Percentiles rank a stretch among this genome's conserved stretches.
Conservation (phyloP, 1,140 invertebrate species). For the Drosophila simulans region DNA sequence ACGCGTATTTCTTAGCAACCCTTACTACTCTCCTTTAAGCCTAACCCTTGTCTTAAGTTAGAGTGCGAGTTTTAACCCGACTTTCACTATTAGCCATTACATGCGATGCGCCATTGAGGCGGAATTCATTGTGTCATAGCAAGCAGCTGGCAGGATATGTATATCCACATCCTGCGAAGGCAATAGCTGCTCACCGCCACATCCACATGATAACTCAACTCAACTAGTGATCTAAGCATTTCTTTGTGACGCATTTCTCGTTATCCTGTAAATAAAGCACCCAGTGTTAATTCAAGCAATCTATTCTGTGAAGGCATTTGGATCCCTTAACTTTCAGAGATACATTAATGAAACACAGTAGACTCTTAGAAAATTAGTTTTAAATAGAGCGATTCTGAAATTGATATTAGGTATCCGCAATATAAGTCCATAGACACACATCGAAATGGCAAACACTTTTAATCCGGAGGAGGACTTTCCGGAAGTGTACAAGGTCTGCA, state of each 20-base stretch:
- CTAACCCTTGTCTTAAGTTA: slow-evolving; percentile 57
- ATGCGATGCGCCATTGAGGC: slow-evolving; percentile 36
- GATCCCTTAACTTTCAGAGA: not conserved
- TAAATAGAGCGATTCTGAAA: too few species aligned
- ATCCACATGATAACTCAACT: slow-evolving; percentile 41
- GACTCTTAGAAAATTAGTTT: not conserved
- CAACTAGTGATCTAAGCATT: slow-evolving; percentile 71
- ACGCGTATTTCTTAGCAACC: slow-evolving; percentile 37
- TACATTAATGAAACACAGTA: not conserved
- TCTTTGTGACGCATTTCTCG: slow-evolving; percentile 62
- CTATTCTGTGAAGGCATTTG: slow-evolving; percentile 88
- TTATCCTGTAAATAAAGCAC: slow-evolving; percentile 75
- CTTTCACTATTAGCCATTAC: slow-evolving; percentile 50
- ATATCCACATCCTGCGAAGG: slow-evolving; percentile 9
- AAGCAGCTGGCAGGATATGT: slow-evolving; percentile 8
- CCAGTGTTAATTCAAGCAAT: slow-evolving; percentile 59
- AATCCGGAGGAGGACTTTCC: slow-evolving; percentile 52
- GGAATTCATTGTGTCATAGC: slow-evolving; percentile 82
- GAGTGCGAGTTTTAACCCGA: slow-evolving; percentile 53
- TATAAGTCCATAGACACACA: not conserved
- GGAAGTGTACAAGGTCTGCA: slow-evolving; percentile 51
- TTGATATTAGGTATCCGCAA: not conserved
- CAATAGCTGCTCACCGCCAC: slow-evolving; percentile 27
- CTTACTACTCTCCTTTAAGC: slow-evolving; percentile 39
- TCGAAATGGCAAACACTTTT: slow-evolving; percentile 2